Percentiles rank a stretch among this genome's conserved stretches.
phyloP scores from a whole-genome alignment of 2,888 invertebrate species.

The Pocota personata region DNA sequence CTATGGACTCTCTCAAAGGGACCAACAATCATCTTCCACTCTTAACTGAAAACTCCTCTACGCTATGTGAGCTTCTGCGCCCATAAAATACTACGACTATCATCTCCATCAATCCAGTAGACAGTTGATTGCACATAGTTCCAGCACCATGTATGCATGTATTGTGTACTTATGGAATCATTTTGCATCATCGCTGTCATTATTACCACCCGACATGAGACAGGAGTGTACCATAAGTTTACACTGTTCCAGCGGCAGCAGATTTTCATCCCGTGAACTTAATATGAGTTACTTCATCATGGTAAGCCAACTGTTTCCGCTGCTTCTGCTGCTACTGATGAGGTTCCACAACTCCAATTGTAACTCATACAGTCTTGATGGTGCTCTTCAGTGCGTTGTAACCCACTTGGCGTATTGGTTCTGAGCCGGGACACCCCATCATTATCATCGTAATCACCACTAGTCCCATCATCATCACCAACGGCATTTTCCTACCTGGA shows the following conservation, averaged over 20 bases:
- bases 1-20: background rate
- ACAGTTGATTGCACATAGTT: constrained; percentile 33
- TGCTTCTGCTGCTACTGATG: constrained; percentile 41
- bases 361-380: background rate
- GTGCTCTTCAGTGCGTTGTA: constrained; percentile 26
- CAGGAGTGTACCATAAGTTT: constrained; percentile 39
- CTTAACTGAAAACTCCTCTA: background rate
- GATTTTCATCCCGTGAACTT: constrained; percentile 28
- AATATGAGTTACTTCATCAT: constrained; percentile 17
- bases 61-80: background rate
- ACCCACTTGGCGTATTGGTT: constrained; percentile 53
- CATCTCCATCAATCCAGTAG: constrained; percentile 29
- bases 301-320: constrained; percentile 33
- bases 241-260: constrained; percentile 15
- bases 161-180: background rate
- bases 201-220: constrained; percentile 55
- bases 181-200: constrained; percentile 56
- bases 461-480: constrained; percentile 67
- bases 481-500: constrained; percentile 52
- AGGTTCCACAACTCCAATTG: constrained; percentile 4
- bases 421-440: constrained; percentile 33
- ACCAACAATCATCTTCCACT: background rate
- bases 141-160: background rate
- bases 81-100: background rate
- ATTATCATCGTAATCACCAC: constrained; percentile 70